Base-by-base conservation (phyloP, 2,113 vertebrate genomes). In the Corydoras maculifer region DNA sequence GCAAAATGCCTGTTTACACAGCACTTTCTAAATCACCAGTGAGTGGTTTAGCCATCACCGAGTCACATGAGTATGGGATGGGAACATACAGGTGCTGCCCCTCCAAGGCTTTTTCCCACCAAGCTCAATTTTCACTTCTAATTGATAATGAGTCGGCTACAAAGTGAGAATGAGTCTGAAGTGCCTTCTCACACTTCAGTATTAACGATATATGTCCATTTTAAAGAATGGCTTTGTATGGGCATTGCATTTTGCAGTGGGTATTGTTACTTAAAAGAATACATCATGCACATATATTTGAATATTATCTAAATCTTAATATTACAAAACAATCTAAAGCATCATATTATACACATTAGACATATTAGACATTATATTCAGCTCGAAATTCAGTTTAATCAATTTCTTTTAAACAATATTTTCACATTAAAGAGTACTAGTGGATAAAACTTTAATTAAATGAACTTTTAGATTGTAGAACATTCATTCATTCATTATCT, bases 11-110 rank as follows among this genome's bases (percentile, higher is more conserved):
- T 84, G 84, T 87, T 82, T 84, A 78, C 79, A 81, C 81, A 70
- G 71, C 69, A 66, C 71, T 82, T 87, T 87, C 85, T 81, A 87
- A 86, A 88, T 88, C 84, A 82, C 80, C 84, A 82, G 77, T 80
- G 68, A 87, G 84, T 75, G 71, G 79, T 82, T 73, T 80, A 87
- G 80, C 75, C 84, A 80, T 80, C 73, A 76, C 68, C 71, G 82
- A 69, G 65, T 77, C 77, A 73, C 18, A 25, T 25, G 18, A 25
- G 18, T 25, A 25, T 25, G 18, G 65, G 57, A 78, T 72, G 81
- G 76, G 73, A 72, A 76, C 53, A 65, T 74, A 58, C 72, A 72
- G 72, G 73, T 78, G 64, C 58, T 35, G 62, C 32, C 74, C 72
- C 70, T 59, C 55, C 49, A 61, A 79, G 69, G 73, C 72, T 62